Evolutionary conservation across 2,113 vertebrate species (phyloP).

Genomic region (Otocyon megalotis): DNA sequence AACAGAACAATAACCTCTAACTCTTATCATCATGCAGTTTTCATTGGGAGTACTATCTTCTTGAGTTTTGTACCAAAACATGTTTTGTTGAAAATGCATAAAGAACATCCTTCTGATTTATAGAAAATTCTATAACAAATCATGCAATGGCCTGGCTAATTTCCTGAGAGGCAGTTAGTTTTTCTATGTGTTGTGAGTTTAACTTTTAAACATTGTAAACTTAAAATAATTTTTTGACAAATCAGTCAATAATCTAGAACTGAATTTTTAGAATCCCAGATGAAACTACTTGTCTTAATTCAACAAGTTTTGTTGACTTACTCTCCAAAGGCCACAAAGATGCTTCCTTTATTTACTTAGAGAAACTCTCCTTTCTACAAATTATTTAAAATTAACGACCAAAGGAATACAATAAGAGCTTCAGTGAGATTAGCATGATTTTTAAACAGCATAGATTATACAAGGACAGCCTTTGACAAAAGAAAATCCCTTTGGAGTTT

Average conservation of each 20-base stretch:
- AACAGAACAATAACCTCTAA: not conserved
- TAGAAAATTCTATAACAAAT: not conserved
- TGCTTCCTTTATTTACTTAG: not conserved
- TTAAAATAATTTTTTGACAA: not conserved
- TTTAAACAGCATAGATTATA: constrained; percentile 14
- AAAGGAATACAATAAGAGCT: not conserved
- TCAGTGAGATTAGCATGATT: not conserved
- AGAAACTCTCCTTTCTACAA: not conserved
- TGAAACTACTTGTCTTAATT: not conserved
- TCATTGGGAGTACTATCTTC: not conserved
- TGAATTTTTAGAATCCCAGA: not conserved
- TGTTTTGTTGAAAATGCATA: not conserved
- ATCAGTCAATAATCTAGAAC: not conserved
- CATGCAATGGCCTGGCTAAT: not conserved
- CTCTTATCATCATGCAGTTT: not conserved
- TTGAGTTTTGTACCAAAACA: not conserved
- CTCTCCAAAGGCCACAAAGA: not conserved
- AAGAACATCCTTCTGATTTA: not conserved
- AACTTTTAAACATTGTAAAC: constrained; percentile 33
- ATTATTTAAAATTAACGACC: constrained; percentile 6
- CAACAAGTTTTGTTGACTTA: not conserved
- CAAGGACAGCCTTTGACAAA: not conserved
- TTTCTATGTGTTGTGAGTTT: not conserved
- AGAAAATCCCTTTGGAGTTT: constrained; percentile 21
- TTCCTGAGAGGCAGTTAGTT: not conserved